Evolutionary conservation across 2,888 invertebrate genomes (phyloP).

Genomic region (Ischnura elegans): DNA sequence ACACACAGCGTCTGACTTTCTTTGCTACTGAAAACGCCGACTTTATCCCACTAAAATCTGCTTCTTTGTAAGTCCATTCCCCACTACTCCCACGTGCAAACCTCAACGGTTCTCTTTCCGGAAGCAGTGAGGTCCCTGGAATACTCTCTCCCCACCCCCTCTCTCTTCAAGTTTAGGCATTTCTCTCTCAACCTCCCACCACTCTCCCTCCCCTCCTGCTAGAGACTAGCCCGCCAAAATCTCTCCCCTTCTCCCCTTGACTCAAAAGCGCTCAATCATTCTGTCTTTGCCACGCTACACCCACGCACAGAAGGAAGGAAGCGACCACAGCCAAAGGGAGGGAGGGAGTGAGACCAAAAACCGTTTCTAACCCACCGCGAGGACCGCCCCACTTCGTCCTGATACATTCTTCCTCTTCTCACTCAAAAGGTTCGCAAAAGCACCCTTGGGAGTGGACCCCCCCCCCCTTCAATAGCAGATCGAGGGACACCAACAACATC

Average conservation of each 20-base stretch:
- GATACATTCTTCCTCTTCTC: not conserved
- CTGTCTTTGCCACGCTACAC: slow-evolving; percentile 46
- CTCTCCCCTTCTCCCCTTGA: slow-evolving; percentile 5
- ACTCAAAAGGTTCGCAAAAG: not conserved
- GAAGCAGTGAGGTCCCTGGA: not conserved
- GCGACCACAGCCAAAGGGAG: not conserved
- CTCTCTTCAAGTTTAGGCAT: slow-evolving; percentile 16
- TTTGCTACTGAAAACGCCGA: too few relatives aligned
- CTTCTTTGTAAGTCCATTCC: not conserved
- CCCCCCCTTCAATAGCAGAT: too few relatives aligned
- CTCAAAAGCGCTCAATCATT: slow-evolving; percentile 62
- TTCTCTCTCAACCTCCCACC: too few relatives aligned
- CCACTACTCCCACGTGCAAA: not conserved
- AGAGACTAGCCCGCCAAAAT: not conserved
- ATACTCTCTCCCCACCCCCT: not conserved
- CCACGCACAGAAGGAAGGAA: slow-evolving; percentile 14
- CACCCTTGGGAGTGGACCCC: not conserved
- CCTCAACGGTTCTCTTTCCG: not conserved
- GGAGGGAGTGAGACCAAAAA: slow-evolving; percentile 23
- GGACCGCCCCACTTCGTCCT: not conserved
- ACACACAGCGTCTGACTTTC: too few relatives aligned
- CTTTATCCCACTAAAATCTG: not conserved
- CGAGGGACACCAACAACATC: too few relatives aligned
- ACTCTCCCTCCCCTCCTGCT: not conserved
- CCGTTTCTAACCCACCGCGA: slow-evolving; percentile 41